Conservation (phyloP, 1,140 invertebrate genomes). For the Globodera rostochiensis region DNA sequence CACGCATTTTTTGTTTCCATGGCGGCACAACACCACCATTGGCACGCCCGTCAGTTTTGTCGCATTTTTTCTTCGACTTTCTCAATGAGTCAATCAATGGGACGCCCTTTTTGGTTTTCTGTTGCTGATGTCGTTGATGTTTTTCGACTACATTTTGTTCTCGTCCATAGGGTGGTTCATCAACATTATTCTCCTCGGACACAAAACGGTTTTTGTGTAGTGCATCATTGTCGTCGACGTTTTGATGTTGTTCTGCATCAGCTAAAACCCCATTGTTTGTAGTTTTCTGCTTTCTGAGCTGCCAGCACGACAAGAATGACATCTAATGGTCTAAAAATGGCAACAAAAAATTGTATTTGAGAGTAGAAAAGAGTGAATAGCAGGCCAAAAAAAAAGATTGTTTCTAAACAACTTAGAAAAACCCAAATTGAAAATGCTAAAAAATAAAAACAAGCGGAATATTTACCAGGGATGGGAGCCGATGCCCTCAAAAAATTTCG, state of each 20-base stretch:
- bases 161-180: background rate
- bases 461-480: no score
- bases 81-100: background rate
- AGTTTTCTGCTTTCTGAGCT: background rate
- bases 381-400: no score
- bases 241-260: no score
- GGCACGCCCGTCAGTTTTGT: background rate
- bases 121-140: background rate
- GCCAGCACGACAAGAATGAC: background rate
- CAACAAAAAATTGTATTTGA: no score
- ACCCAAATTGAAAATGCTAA: no score
- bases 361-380: no score
- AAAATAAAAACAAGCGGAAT: no score
- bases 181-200: background rate
- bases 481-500: no score
- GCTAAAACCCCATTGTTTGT: background rate
- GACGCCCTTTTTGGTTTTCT: background rate
- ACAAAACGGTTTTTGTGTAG: background rate
- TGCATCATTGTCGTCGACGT: no score
- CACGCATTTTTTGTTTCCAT: background rate
- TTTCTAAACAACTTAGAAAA: no score
- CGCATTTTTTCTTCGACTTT: background rate
- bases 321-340: background rate
- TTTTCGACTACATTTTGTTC: background rate
- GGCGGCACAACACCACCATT: background rate